These are phyloP conservation scores for Morone saxatilis DNA, from an alignment of 2,113 vertebrate species.

Conservation along the genomic window DNA sequence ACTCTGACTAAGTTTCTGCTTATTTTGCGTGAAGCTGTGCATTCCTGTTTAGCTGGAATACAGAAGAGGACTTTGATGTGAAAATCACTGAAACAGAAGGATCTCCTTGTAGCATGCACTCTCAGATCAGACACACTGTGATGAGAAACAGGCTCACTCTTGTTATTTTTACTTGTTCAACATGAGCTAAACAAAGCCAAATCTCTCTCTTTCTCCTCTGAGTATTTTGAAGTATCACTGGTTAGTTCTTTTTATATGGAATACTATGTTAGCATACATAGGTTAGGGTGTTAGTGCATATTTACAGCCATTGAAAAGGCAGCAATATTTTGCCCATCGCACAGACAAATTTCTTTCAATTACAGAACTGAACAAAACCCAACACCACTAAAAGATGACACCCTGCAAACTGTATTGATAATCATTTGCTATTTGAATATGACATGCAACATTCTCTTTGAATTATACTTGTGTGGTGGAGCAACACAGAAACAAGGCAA, in stretches of 20 bases:
- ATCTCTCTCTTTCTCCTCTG: background rate
- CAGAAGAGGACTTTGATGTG: background rate
- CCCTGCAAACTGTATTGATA: background rate
- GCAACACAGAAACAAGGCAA: background rate
- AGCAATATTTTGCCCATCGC: background rate
- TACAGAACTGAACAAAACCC: background rate
- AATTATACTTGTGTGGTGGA: background rate
- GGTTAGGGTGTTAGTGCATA: background rate
- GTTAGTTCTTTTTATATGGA: background rate
- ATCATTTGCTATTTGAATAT: background rate
- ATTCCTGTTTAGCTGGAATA: slow-evolving; percentile 2
- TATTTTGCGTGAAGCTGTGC: slow-evolving; percentile 2
- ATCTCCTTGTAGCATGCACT: background rate
- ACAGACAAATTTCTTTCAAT: slow-evolving; percentile 8
- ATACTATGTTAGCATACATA: background rate
- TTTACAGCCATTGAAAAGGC: slow-evolving; percentile 7
- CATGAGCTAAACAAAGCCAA: background rate
- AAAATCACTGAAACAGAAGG: background rate
- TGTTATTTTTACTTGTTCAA: background rate
- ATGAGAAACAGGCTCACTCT: background rate
- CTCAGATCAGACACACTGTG: background rate
- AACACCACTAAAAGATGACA: background rate
- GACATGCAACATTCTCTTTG: background rate
- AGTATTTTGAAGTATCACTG: background rate
- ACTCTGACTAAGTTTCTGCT: background rate